Conservation (phyloP, 1,140 invertebrate species). For the Colletes gigas region DNA sequence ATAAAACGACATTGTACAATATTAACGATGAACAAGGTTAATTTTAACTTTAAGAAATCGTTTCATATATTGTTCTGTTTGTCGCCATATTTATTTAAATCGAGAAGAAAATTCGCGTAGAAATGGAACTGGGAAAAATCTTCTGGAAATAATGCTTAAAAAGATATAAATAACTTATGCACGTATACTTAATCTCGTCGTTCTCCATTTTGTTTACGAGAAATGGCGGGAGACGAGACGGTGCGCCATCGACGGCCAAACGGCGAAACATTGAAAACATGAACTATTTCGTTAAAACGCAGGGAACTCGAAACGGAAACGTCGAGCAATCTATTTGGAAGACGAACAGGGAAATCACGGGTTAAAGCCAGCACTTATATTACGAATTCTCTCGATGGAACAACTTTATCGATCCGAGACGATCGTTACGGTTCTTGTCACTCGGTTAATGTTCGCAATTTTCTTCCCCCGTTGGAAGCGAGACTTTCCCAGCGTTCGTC, state of each 20-base stretch:
- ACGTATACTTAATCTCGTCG: conserved; percentile 48
- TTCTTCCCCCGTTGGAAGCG: neutral
- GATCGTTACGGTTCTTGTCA: neutral
- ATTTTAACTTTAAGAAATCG: too few relatives aligned
- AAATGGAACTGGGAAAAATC: neutral
- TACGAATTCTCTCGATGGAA: neutral
- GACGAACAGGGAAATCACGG: neutral
- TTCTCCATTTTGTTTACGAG: conserved; percentile 24
- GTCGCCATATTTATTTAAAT: too few relatives aligned
- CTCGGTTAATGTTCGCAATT: neutral
- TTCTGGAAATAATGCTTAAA: neutral
- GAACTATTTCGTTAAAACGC: conserved; percentile 47
- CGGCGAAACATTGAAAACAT: conserved; percentile 46
- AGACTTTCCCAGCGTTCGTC: neutral
- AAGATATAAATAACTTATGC: conserved; percentile 40
- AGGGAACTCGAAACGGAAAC: neutral
- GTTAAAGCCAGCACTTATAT: neutral
- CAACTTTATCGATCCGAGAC: neutral
- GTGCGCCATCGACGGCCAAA: conserved; percentile 12
- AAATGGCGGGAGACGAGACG: conserved; percentile 4
- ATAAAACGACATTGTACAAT: too few relatives aligned
- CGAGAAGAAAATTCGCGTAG: too few relatives aligned
- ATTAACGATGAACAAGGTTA: too few relatives aligned
- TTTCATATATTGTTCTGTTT: too few relatives aligned
- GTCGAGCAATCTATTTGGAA: neutral